Evolutionary conservation across 37 sponge, comb jelly and placozoan genomes (phyloP).

Genomic region (Diacarnus erythraeanus): DNA sequence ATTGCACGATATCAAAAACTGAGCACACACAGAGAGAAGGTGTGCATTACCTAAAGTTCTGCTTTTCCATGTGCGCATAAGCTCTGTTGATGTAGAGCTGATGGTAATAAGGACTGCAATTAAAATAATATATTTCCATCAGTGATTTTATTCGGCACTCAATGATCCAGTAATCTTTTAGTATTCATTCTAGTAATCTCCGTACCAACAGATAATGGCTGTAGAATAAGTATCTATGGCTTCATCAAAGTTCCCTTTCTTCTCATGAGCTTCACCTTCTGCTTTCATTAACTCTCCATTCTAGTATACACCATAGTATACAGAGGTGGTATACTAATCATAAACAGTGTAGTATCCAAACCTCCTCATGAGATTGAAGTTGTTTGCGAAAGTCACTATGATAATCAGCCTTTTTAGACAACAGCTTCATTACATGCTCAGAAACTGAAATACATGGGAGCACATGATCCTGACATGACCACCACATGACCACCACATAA

Average conservation of each 20-base stretch:
- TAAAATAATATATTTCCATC: neutral
- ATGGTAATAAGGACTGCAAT: constrained; percentile 49
- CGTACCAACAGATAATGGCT: constrained; percentile 30
- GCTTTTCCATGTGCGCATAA: constrained; percentile 8
- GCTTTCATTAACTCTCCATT: neutral
- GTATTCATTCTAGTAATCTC: neutral
- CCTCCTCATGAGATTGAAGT: constrained; percentile 1
- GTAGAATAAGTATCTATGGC: constrained; percentile 23
- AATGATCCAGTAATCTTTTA: constrained; percentile 2
- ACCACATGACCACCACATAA: constrained; percentile 5
- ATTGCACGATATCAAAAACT: neutral
- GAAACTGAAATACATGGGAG: constrained; percentile 7
- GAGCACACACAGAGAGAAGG: neutral
- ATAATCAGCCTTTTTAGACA: neutral
- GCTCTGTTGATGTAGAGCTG: constrained; percentile 48
- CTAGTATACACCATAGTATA: constrained; percentile 4
- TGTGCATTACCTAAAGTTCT: constrained; percentile 22
- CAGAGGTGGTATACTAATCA: neutral
- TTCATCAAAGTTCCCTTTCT: neutral
- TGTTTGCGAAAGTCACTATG: constrained; percentile 14
- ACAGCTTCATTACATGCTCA: constrained; percentile 27
- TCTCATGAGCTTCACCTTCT: constrained; percentile 10
- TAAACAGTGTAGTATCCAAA: neutral
- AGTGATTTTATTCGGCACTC: neutral
- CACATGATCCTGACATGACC: constrained; percentile 6